Conservation (phyloP, 2,888 invertebrate genomes). For the Yponomeuta sedellus region DNA sequence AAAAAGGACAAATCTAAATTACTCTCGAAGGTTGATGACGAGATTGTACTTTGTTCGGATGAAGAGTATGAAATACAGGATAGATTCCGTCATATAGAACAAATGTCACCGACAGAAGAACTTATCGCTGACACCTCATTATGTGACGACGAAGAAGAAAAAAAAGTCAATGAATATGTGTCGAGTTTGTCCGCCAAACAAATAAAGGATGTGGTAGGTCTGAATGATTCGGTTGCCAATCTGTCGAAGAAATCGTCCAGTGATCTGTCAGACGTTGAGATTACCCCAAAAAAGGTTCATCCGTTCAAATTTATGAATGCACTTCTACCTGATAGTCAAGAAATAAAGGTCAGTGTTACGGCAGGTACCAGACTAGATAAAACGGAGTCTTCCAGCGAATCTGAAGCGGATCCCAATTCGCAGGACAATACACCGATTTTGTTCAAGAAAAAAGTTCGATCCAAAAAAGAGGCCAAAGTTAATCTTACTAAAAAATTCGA, state of each 20-base stretch:
- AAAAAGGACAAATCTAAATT: conserved; percentile 10
- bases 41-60: conserved; percentile 34
- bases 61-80: conserved; percentile 31
- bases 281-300: conserved; percentile 48
- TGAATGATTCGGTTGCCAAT: conserved; percentile 25
- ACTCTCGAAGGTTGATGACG: conserved; percentile 23
- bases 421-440: conserved; percentile 45
- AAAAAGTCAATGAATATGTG: conserved; percentile 32
- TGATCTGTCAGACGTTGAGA: conserved; percentile 48
- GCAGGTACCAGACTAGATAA: conserved; percentile 26
- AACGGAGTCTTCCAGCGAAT: conserved; percentile 51
- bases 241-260: conserved; percentile 34
- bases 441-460: conserved; percentile 37
- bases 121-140: conserved; percentile 20
- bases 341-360: conserved; percentile 49
- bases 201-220: conserved; percentile 36
- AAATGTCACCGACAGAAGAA: conserved; percentile 22
- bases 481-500: conserved; percentile 50
- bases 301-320: conserved; percentile 41
- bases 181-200: conserved; percentile 34
- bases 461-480: conserved; percentile 34
- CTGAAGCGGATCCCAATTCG: conserved; percentile 44
- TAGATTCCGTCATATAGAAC: conserved; percentile 27
- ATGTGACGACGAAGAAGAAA: conserved; percentile 27
- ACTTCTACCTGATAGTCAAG: conserved; percentile 58